These are phyloP conservation scores for Pogonognathellus flavescens DNA, from an alignment of 1,140 invertebrate species.

Conservation along the genomic window DNA sequence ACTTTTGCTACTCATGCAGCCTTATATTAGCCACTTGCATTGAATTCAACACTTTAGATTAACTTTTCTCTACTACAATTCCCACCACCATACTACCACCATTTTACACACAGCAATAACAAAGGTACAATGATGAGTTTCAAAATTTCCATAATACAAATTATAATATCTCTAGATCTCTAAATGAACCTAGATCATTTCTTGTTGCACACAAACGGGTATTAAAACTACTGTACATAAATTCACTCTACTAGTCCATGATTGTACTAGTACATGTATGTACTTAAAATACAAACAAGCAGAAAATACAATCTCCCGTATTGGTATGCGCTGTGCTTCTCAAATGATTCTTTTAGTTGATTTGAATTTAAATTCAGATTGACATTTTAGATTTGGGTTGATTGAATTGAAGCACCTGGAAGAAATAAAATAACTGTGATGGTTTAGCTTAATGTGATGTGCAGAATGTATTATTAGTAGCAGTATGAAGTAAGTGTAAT, in stretches of 20 bases:
- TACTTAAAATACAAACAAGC: neutral
- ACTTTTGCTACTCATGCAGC: conserved; percentile 39
- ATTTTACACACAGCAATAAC: neutral
- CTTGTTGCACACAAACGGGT: neutral
- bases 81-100: neutral
- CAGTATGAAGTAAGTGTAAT: no score
- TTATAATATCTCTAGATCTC: neutral
- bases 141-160: neutral
- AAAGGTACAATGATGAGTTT: neutral
- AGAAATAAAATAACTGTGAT: conserved; percentile 1
- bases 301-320: neutral
- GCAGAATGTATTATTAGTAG: no score
- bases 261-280: neutral
- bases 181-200: neutral
- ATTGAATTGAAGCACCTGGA: conserved; percentile 46
- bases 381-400: conserved; percentile 26
- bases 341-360: conserved; percentile 3
- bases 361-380: conserved; percentile 50
- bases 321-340: neutral
- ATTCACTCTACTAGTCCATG: neutral
- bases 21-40: conserved; percentile 23
- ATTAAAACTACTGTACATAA: neutral
- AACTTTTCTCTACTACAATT: conserved; percentile 19
- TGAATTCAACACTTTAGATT: conserved; percentile 24
- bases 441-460: neutral